Base-by-base conservation (phyloP, 2,113 vertebrate genomes). In the Carettochelys insculpta region DNA sequence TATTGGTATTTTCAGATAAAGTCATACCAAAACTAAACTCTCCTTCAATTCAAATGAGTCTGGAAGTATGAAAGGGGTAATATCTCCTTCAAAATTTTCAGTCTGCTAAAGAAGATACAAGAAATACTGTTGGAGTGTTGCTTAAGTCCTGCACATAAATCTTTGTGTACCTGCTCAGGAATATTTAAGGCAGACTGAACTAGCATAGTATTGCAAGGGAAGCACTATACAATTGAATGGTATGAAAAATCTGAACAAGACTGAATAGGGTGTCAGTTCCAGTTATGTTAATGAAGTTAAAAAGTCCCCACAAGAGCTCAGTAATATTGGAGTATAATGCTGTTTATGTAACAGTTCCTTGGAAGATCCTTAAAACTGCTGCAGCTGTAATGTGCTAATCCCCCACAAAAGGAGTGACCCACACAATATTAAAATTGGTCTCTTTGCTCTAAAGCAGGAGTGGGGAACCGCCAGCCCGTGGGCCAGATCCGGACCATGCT, bases 191-290 rank as follows among this genome's bases (percentile, higher is more conserved):
- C 80, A 73, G 47, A 81, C n/a, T 89, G 83, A 92, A 89, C 92
- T 92, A 92, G 84, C 93, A 89, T 31, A 94, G 94, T 94, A 77
- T 65, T 77, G 31, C 90, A 86, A 88, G 77, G 8, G 41, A 65
- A 65, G 17, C 34, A 34, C 43, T 41, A 81, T 45, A 82, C 20
- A 31, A 91, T 19, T 77, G 92, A 94, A 58, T 29, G 27, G 76
- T 75, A 91, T 29, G 88, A 94, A 94, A 93, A 87, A n/a, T 41
- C 71, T 86, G 61, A 95, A 58, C 92, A 86, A 92, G 95, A 82
- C 47, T 56, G 86, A 92, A 89, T 81, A 61, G 87, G n/a, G 92
- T 94, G 90, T 88, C 89, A 86, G 91, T 48, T 85, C 29, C 53
- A 54, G 0, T 94, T 93, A 92, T 0, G 2, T 80, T 92, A 90